phyloP scores from a whole-genome alignment of 2,113 vertebrate genomes.

The Mellivora capensis region DNA sequence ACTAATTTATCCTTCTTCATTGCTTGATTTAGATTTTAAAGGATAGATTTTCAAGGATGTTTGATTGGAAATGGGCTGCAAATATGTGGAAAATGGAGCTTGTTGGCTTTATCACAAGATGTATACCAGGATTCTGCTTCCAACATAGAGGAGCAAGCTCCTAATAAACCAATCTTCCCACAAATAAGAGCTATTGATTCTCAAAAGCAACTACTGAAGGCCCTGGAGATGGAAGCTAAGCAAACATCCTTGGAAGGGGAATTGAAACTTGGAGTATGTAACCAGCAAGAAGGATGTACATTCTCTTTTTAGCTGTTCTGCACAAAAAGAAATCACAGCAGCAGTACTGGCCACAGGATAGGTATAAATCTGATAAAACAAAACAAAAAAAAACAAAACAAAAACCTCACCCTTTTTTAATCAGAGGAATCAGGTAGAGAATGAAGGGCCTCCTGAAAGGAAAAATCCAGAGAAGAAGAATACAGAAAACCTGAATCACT shows the following conservation, averaged over 20 bases:
- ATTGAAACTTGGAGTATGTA: not conserved
- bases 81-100: not conserved
- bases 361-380: not conserved
- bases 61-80: not conserved
- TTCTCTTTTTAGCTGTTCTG: not conserved
- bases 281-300: not conserved
- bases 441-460: not conserved
- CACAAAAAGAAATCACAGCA: not conserved
- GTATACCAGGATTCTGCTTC: not conserved
- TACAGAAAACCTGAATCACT: not conserved
- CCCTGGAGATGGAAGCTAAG: not conserved
- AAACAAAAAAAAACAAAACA: not conserved
- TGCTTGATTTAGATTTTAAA: not conserved
- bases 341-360: not conserved
- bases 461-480: not conserved
- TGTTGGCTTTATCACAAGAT: not conserved
- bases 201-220: not conserved
- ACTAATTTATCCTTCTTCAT: not conserved
- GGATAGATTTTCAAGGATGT: not conserved
- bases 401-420: not conserved
- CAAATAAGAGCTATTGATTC: not conserved
- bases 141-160: not conserved
- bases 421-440: not conserved
- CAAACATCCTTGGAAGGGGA: not conserved
- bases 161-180: not conserved